Percentiles rank a stretch among this genome's conserved stretches.
Evolutionary conservation across 2,888 invertebrate genomes (phyloP).

Genomic region (Peribatodes rhomboidaria): DNA sequence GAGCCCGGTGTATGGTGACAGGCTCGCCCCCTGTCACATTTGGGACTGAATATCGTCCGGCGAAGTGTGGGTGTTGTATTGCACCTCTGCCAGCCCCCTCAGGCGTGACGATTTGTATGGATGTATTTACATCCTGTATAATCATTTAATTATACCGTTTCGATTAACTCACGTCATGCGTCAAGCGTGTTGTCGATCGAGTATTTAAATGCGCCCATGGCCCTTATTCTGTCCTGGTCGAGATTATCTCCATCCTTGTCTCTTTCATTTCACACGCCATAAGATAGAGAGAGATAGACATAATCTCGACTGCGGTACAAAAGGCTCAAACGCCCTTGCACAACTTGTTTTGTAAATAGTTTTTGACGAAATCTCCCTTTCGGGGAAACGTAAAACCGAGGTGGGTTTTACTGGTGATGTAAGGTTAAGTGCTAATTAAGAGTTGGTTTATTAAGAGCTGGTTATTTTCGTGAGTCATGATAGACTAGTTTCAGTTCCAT

Average conservation of each 20-base stretch:
- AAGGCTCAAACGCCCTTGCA: conserved; percentile 14
- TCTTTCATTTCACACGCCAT: neutral
- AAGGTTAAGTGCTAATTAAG: conserved; percentile 1
- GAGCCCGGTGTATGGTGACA: too few relatives aligned
- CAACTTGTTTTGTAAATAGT: neutral
- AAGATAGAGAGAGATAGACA: neutral
- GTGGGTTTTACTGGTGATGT: neutral
- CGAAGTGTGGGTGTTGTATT: too few relatives aligned
- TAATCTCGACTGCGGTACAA: neutral
- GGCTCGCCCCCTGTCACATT: too few relatives aligned
- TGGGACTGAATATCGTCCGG: too few relatives aligned
- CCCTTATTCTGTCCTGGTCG: neutral
- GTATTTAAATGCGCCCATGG: conserved; percentile 12
- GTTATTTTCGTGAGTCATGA: neutral
- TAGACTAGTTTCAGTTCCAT: too few relatives aligned
- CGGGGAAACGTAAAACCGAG: neutral
- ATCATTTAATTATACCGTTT: conserved; percentile 3
- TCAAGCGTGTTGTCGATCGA: conserved; percentile 15
- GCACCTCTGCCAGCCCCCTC: too few relatives aligned
- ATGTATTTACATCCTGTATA: conserved; percentile 3
- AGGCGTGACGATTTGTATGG: too few relatives aligned
- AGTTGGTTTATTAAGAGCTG: neutral
- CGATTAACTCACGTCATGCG: conserved; percentile 4
- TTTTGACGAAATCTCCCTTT: conserved; percentile 9
- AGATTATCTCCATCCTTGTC: neutral